Evolutionary conservation across 2,888 invertebrate genomes (phyloP).

Genomic region (Hartigia nigra): DNA sequence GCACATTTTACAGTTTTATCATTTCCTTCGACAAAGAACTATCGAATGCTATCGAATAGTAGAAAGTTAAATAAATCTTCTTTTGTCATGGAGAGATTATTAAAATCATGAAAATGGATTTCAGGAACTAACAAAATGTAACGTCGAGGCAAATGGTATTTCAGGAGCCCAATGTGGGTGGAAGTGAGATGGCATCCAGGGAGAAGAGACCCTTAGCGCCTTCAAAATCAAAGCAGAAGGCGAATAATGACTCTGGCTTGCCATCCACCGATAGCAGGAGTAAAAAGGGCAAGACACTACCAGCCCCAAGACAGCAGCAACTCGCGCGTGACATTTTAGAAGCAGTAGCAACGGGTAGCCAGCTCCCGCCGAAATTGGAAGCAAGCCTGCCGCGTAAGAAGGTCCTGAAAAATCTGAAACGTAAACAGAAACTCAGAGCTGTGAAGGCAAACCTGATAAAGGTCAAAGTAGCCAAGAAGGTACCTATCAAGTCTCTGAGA

Average conservation of each 20-base stretch:
- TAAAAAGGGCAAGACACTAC: slow-evolving; percentile 50
- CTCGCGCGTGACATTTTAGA: slow-evolving; percentile 58
- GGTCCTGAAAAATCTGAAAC: slow-evolving; percentile 55
- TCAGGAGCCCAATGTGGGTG: slow-evolving; percentile 66
- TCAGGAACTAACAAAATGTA: neutral
- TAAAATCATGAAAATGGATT: neutral
- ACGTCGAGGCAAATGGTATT: slow-evolving; percentile 2
- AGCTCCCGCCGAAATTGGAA: slow-evolving; percentile 58
- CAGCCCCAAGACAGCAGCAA: slow-evolving; percentile 42
- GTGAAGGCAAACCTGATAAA: slow-evolving; percentile 56
- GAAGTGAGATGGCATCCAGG: slow-evolving; percentile 67
- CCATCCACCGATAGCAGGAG: slow-evolving; percentile 48
- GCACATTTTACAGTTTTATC: neutral
- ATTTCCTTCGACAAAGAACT: neutral
- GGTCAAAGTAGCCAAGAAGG: slow-evolving; percentile 56
- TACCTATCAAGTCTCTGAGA: slow-evolving; percentile 51
- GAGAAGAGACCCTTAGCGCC: slow-evolving; percentile 66
- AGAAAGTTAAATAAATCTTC: neutral
- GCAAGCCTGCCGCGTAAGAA: slow-evolving; percentile 59
- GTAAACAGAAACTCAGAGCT: slow-evolving; percentile 56
- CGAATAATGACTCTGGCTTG: slow-evolving; percentile 59
- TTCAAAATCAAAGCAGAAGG: slow-evolving; percentile 64
- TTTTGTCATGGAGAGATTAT: neutral
- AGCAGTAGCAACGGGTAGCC: slow-evolving; percentile 60
- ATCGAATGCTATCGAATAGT: neutral